Evolutionary conservation across 2,113 vertebrate species (phyloP), one percentile per base, ranked within the genome.

Genomic region (Onychostruthus taczanowskii): DNA sequence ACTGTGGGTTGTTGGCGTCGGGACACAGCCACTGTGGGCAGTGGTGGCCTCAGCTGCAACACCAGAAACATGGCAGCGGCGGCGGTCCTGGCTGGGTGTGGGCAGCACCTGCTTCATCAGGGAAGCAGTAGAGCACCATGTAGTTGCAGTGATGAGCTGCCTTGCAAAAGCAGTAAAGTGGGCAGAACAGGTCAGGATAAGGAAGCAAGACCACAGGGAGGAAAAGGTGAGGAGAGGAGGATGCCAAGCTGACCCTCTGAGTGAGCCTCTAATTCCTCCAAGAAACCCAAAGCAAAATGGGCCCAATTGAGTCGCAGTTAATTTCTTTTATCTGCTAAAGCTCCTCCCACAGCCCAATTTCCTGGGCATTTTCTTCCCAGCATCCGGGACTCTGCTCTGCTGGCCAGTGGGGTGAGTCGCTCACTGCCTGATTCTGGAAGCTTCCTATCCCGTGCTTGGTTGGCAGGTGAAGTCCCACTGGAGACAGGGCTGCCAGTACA

Each of bases 51-150:
- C 4, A 7, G 28, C 58, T 41, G 18, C 59, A 13, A 5, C 11
- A 12, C 0, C 0, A 78, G 37, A 52, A 78, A 43, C 14, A 5
- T 2, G 1, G 27, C 1, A 0, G n/a, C 3, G 1, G 14, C 10
- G 59, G 30, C 0, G 0, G 30, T n/a, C 30, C 8, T 6, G 22
- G 30, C 10, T 21, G 30, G 18, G 30, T 43, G 28, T 13, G 17
- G 30, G 59, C 24, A 43, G 37, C 10, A 24, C 59, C 24, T 28
- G 37, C 18, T 28, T 39, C 1, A 0, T 8, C 7, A 7, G 37
- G 17, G 47, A 50, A 27, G 23, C 17, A 63, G 23, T 30, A 52
- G 37, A 63, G 35, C 46, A 50, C 22, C 22, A 27, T 6, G 16
- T 10, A 11, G 10, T 21, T 50, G 28, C 22, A 41, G 17, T 1